Evolutionary conservation across 2,797 vertebrate species (phyloP).

Genomic region (Melanotaenia boesemani): DNA sequence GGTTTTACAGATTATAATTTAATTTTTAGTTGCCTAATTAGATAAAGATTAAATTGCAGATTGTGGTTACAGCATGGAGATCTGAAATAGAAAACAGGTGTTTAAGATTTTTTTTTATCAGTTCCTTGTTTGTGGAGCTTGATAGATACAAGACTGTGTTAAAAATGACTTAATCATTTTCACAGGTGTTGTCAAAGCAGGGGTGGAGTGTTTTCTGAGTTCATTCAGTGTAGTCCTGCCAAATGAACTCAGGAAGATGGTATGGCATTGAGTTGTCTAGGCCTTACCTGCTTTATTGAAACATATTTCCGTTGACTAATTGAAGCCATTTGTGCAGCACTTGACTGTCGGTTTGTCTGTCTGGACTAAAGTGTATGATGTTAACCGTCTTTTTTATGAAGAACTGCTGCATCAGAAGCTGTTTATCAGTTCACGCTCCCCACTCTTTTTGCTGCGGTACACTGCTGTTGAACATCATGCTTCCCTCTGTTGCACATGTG

Average conservation of each 20-base stretch:
- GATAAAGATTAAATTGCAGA: slow-evolving; percentile 49
- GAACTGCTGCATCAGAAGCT: slow-evolving; percentile 55
- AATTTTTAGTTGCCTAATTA: slow-evolving; percentile 37
- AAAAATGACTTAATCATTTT: slow-evolving; percentile 53
- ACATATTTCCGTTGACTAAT: slow-evolving; percentile 54
- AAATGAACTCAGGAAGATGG: slow-evolving; percentile 56
- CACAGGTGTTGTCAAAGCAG: slow-evolving; percentile 58
- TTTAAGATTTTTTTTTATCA: slow-evolving; percentile 42
- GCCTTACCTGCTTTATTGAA: slow-evolving; percentile 47
- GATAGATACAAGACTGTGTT: slow-evolving; percentile 51
- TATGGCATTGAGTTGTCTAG: slow-evolving; percentile 38
- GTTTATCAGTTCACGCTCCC: slow-evolving; percentile 29
- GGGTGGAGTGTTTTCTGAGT: slow-evolving; percentile 47
- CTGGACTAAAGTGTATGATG: slow-evolving; percentile 43
- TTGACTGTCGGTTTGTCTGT: slow-evolving; percentile 41
- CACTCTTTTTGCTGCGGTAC: background rate
- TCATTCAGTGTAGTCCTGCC: slow-evolving; percentile 40
- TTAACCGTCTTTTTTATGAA: slow-evolving; percentile 46
- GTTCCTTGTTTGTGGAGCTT: slow-evolving; percentile 18
- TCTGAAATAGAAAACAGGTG: slow-evolving; percentile 55
- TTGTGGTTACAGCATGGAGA: slow-evolving; percentile 41
- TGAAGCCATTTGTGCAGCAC: slow-evolving; percentile 49
- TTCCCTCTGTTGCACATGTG: background rate
- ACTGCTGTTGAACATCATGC: slow-evolving; percentile 15
- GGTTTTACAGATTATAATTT: slow-evolving; percentile 19